Evolutionary conservation across 2,888 invertebrate genomes (phyloP), one percentile per base, ranked within the genome.

Genomic region (Suillia variegata): DNA sequence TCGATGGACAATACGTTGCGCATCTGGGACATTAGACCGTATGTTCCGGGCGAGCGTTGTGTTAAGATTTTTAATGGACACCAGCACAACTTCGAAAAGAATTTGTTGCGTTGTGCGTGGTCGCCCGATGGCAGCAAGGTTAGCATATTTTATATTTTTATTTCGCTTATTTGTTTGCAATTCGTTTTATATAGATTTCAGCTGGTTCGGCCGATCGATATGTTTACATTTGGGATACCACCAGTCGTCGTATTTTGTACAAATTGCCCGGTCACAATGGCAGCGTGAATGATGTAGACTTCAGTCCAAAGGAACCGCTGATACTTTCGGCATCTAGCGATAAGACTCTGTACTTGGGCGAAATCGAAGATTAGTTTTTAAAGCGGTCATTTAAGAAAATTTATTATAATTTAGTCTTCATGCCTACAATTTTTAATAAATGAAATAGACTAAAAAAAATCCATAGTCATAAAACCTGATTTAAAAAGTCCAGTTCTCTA

Each of bases 241-340:
- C 93, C 50, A 89, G 93, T 0, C 86, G 97, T 24, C 87, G 96
- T 62, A 92, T 98, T 69, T 83, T 97, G 33, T 99, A 98, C 84
- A 97, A 96, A 83, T 85, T 99, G 68, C 98, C 99, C 0, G 99
- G 99, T 0, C 99, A 99, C 82, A 93, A 95, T 82, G 99, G 99
- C 34, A 92, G 96, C 63, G 96, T 99, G 24, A 98, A 98, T 79
- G 96, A 95, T 79, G 90, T 96, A 1, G 93, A 94, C 81, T 97
- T 99, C 81, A 98, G 99, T 83, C 93, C 92, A 0, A 87, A 87
- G 31, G 98, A 99, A 80, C 94, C 98, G 4, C 90, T 99, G 55
- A 89, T 98, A 68, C 86, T 94, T 38, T 98, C 98, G 0, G 95
- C 90, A 10, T 93, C 95, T 38, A 97, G 96, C 82, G 99, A 99